Conservation (phyloP, 2,888 invertebrate genomes). For the Hyppa rectilinea region DNA sequence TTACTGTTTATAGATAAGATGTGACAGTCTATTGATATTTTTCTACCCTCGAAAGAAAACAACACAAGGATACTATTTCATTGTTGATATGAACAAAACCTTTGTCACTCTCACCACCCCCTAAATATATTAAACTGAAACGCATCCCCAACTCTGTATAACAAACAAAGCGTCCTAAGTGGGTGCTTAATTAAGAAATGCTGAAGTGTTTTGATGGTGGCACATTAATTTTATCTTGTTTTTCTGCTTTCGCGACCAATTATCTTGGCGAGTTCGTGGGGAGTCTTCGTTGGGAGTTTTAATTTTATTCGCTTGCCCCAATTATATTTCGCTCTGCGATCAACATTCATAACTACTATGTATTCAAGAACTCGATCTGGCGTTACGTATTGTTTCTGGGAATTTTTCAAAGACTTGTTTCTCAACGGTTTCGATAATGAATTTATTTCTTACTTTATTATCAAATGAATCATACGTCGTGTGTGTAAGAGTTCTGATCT, state of each 20-base stretch:
- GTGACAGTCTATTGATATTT: background rate
- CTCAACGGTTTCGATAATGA: slow-evolving; percentile 14
- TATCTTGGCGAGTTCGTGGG: slow-evolving; percentile 76
- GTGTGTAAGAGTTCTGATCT: background rate
- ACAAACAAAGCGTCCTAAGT: slow-evolving; percentile 79
- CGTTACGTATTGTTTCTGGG: slow-evolving; percentile 20
- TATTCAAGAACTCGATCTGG: slow-evolving; percentile 64
- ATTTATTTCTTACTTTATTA: slow-evolving; percentile 15
- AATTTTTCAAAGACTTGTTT: slow-evolving; percentile 23
- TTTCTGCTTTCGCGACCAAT: slow-evolving; percentile 85
- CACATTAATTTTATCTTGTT: slow-evolving; percentile 87
- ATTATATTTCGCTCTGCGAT: slow-evolving; percentile 76
- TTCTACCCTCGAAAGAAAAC: background rate
- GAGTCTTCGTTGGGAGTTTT: slow-evolving; percentile 78
- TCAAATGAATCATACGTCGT: slow-evolving; percentile 3
- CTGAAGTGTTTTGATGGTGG: slow-evolving; percentile 85
- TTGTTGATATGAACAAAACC: slow-evolving; percentile 41
- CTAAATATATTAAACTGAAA: slow-evolving; percentile 67
- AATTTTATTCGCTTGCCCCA: slow-evolving; percentile 78
- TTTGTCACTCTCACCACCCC: slow-evolving; percentile 41
- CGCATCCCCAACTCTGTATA: slow-evolving; percentile 63
- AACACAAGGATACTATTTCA: slow-evolving; percentile 17
- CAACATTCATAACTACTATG: slow-evolving; percentile 71
- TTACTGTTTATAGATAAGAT: slow-evolving; percentile 8
- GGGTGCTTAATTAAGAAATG: slow-evolving; percentile 83